Evolutionary conservation across 2,113 vertebrate species (phyloP).

Genomic region (Osmerus eperlanus): DNA sequence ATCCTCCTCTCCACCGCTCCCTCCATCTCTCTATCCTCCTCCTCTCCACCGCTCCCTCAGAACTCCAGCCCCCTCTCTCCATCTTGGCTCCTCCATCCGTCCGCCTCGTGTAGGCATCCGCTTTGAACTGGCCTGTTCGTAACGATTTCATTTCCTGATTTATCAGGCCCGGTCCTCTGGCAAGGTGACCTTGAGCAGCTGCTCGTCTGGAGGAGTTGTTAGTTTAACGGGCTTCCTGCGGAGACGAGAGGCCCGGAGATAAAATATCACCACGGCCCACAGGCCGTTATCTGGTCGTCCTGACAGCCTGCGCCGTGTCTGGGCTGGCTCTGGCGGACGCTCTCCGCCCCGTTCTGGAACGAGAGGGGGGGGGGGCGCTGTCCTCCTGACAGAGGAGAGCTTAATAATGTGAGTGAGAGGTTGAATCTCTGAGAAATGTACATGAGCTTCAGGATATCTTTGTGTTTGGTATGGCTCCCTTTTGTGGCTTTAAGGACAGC

Average conservation of each 20-base stretch:
- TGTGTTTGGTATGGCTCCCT: no score
- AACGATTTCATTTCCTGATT: constrained; percentile 10
- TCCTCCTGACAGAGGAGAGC: no score
- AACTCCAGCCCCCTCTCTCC: background rate
- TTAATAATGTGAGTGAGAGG: no score
- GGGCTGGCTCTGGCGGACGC: no score
- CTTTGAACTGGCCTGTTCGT: constrained; percentile 4
- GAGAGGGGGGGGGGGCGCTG: no score
- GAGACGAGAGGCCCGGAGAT: constrained; percentile 4
- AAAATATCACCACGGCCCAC: background rate
- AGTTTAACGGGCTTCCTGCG: constrained; percentile 6
- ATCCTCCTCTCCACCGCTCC: background rate
- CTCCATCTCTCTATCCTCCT: background rate
- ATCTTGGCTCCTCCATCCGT: background rate
- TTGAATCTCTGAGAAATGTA: no score
- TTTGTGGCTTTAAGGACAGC: no score
- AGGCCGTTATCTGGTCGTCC: constrained; percentile 8
- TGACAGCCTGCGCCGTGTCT: background rate
- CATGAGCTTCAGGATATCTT: no score
- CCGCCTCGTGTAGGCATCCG: background rate
- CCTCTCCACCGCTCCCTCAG: background rate
- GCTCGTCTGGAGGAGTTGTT: background rate
- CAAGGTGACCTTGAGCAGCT: constrained; percentile 10
- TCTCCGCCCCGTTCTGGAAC: no score
- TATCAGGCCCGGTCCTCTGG: constrained; percentile 1